Conservation (phyloP, 2,797 vertebrate species). For the Anabacerthia variegaticeps region DNA sequence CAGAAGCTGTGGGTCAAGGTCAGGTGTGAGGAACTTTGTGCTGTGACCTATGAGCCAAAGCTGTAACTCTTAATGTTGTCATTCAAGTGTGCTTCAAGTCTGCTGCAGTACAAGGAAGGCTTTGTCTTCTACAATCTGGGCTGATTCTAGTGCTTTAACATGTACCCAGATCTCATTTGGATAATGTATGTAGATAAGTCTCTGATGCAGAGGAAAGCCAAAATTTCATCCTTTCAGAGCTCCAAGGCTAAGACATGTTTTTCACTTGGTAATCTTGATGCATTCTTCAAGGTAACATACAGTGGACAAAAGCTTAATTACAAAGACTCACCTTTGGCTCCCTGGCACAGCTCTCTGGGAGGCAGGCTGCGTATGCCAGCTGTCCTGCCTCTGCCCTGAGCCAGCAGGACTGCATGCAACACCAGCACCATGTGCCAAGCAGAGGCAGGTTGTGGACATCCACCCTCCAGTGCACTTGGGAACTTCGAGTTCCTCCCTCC, state of each 20-base stretch:
- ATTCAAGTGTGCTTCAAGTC: not conserved
- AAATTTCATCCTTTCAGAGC: not conserved
- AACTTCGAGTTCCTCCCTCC: not conserved
- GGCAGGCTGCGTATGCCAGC: not conserved
- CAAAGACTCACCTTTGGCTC: not conserved
- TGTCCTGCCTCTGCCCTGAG: not conserved
- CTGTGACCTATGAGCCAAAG: not conserved
- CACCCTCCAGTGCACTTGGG: not conserved
- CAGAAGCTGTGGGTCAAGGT: not conserved
- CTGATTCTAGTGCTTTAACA: not conserved
- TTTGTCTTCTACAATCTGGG: not conserved
- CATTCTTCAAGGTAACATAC: not conserved
- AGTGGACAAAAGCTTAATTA: not conserved
- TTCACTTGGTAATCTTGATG: not conserved
- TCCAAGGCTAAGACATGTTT: not conserved
- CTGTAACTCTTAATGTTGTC: not conserved
- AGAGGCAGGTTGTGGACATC: not conserved
- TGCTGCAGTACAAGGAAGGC: not conserved
- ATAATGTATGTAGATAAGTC: not conserved
- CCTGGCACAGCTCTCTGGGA: not conserved
- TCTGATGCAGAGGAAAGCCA: not conserved
- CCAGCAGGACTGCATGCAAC: fast-evolving
- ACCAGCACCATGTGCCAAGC: not conserved
- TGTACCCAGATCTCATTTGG: not conserved
- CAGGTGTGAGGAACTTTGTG: not conserved